phyloP scores from a whole-genome alignment of 2,797 vertebrate species.

The Eospalax fontanierii region DNA sequence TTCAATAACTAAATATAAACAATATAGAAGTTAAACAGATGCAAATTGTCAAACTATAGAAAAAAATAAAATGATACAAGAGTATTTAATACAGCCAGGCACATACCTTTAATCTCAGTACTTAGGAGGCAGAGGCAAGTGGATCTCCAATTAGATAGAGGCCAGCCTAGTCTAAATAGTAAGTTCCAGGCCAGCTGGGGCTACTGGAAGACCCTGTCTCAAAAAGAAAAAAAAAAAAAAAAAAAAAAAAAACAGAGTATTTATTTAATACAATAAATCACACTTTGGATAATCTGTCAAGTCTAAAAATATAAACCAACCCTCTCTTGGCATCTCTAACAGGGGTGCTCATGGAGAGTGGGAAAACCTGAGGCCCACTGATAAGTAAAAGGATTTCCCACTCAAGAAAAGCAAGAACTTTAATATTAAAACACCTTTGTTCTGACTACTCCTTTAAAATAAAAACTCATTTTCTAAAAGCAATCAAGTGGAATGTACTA shows the following conservation, averaged over 20 bases:
- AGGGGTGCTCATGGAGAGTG: background rate
- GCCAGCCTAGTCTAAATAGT: no score
- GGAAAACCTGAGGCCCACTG: background rate
- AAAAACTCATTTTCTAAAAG: conserved; percentile 69
- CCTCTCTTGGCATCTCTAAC: background rate
- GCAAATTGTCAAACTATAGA: background rate
- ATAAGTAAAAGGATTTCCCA: conserved; percentile 30
- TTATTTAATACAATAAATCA: no score
- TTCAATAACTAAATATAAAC: conserved; percentile 52
- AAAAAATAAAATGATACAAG: conserved; percentile 37
- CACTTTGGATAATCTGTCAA: conserved; percentile 11
- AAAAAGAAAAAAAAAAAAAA: no score
- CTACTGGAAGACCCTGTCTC: no score
- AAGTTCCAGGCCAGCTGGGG: no score
- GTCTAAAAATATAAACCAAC: conserved; percentile 46
- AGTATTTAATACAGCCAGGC: conserved; percentile 46
- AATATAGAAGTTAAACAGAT: background rate
- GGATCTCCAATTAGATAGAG: no score
- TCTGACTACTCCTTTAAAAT: conserved; percentile 18
- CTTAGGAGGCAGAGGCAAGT: no score
- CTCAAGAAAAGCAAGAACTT: conserved; percentile 45
- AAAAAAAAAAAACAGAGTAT: no score
- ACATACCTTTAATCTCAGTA: no score
- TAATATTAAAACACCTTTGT: conserved; percentile 32
- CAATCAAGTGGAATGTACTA: conserved; percentile 49